Evolutionary conservation across 37 sponge, comb jelly and placozoan species (phyloP), one percentile per base, ranked within the genome.

Genomic region (Bolinopsis microptera): DNA sequence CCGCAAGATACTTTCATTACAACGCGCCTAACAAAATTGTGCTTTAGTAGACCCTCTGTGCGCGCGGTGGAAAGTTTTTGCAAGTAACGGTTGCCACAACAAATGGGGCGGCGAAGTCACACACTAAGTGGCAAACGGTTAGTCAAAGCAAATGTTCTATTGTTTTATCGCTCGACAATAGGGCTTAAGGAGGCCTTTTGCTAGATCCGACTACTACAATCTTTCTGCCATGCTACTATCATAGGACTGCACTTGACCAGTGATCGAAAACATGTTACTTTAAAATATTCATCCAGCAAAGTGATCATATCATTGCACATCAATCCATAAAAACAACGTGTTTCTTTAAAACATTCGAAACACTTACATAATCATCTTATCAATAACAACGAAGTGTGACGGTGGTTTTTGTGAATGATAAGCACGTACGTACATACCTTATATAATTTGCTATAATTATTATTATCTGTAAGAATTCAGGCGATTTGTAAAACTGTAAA

Each of bases 21-120:
- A 41, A 27, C 18, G 31, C 21, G 13, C 38, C 90, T 86, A 38
- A 86, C n/a, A 86, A 86, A 27, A 39, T 0, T 86, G 8, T 39
- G 61, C 90, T 86, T 86, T 86, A 86, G 90, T 86, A 86, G 90
- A 41, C 61, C 41, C 48, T 40, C 25, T n/a, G 16, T 34, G 28
- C 28, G 90, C 90, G 90, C 90, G 90, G 21, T 27, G 2, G 36
- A 27, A 16, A 27, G 61, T 86, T 86, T 86, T 86, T 86, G 90
- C 90, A 39, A 41, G 90, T 86, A 86, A 86, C 90, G 61, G 90
- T 86, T 41, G 90, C 61, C 90, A 86, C 90, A 86, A 86, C 90
- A 86, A 86, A 86, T 70, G 80, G 61, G 61, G 61, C 61, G 61
- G 61, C 61, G 13, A 48, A 48, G 61, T 48, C 61, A 48, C 61